Evolutionary conservation across 2,797 vertebrate species (phyloP).

Genomic region (Acipenser oxyrinchus): DNA sequence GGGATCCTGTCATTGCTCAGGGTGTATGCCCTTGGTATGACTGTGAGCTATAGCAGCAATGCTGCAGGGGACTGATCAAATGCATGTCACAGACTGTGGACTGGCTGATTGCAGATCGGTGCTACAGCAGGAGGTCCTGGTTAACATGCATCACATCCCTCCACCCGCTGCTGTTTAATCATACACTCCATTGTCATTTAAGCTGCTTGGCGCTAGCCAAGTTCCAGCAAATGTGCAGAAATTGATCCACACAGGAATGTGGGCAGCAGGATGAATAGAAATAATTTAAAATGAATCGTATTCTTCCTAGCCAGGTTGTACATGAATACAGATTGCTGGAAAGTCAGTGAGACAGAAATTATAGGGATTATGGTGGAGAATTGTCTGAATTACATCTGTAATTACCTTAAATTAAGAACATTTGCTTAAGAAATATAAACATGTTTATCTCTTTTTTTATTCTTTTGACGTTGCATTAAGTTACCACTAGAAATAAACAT

Average conservation of each 20-base stretch:
- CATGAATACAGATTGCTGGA: constrained; percentile 1
- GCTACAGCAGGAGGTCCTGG: constrained; percentile 13
- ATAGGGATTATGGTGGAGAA: too few species aligned
- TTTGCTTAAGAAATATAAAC: too few species aligned
- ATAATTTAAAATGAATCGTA: constrained; percentile 12
- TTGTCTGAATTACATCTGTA: too few species aligned
- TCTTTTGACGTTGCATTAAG: too few species aligned
- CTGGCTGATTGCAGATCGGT: constrained; percentile 12
- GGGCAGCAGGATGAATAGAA: constrained; percentile 18
- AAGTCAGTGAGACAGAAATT: background rate
- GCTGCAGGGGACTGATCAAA: constrained; percentile 37
- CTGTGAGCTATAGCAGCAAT: constrained; percentile 46
- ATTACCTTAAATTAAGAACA: too few species aligned
- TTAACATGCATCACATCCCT: constrained; percentile 21
- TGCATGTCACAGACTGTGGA: background rate
- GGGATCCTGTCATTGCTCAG: constrained; percentile 26
- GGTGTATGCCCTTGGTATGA: constrained; percentile 53
- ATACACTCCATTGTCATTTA: constrained; percentile 22
- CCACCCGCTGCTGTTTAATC: constrained; percentile 25
- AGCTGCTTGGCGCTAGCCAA: constrained; percentile 16
- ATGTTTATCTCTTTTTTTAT: too few species aligned
- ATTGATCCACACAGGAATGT: constrained; percentile 17
- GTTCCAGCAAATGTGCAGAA: constrained; percentile 13
- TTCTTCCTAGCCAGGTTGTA: background rate
- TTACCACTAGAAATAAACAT: too few species aligned